A percentile compares a stretch with the other conserved stretches of the same genome.
phyloP scores from a whole-genome alignment of 2,888 invertebrate species.

The Drosophila dives region DNA sequence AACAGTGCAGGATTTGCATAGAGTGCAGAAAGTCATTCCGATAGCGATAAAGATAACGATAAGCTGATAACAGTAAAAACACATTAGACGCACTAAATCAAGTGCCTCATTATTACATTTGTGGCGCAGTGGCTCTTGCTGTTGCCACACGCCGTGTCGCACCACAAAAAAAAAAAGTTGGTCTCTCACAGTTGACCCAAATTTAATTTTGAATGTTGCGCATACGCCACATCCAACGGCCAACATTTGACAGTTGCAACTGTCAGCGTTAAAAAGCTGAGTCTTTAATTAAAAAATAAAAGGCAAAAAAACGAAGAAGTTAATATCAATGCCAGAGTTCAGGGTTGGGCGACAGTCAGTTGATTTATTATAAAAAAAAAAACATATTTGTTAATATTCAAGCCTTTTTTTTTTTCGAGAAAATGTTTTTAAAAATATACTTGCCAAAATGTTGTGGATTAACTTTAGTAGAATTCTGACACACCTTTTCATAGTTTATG shows the following conservation, averaged over 20 bases:
- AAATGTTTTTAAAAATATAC: not conserved
- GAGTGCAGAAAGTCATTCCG: not conserved
- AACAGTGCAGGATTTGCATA: constrained; percentile 13
- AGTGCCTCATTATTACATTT: constrained; percentile 8
- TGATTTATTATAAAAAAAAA: not conserved
- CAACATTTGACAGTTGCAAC: constrained; percentile 42
- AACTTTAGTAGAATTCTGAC: not conserved
- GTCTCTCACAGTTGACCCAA: constrained; percentile 39
- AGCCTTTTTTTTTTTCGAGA: not conserved
- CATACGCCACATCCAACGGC: constrained; percentile 47
- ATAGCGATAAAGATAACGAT: constrained; percentile 12
- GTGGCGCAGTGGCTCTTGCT: not conserved
- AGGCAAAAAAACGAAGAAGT: constrained; percentile 12
- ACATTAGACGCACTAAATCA: not conserved
- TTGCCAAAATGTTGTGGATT: not conserved
- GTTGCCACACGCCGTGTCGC: constrained; percentile 3
- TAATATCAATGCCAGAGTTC: not conserved
- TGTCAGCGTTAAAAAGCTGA: constrained; percentile 50
- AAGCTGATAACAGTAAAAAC: not conserved
- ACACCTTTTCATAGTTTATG: not conserved
- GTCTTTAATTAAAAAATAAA: constrained; percentile 64
- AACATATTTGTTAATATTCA: not conserved
- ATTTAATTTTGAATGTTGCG: constrained; percentile 43
- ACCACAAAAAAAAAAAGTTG: not conserved
- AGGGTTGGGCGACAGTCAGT: constrained; percentile 3